Percentiles rank a stretch among this genome's conserved stretches.
Evolutionary conservation across 2,888 invertebrate species (phyloP).

Genomic region (Bombylius discolor): DNA sequence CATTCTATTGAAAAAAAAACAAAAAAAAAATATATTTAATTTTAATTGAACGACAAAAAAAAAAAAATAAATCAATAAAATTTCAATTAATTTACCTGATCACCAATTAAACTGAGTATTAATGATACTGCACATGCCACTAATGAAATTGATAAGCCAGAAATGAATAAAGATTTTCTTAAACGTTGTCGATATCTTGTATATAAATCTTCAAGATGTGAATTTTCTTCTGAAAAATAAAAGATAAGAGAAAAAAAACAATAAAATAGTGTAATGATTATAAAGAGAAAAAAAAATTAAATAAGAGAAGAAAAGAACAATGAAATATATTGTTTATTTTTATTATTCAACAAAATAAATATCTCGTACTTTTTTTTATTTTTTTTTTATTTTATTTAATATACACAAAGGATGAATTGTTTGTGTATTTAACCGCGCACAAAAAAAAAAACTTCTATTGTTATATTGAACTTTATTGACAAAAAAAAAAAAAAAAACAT

Average conservation of each 20-base stretch:
- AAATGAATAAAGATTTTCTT: slow-evolving; percentile 35
- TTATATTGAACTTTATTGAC: no score
- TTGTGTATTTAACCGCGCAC: no score
- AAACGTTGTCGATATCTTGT: slow-evolving; percentile 36
- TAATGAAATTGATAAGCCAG: slow-evolving; percentile 32
- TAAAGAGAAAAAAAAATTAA: not conserved
- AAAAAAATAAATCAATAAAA: not conserved
- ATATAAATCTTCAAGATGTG: slow-evolving; percentile 36
- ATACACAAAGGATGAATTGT: no score
- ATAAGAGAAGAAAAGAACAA: not conserved
- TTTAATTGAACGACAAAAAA: not conserved
- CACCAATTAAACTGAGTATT: slow-evolving; percentile 27
- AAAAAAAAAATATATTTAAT: slow-evolving; percentile 1
- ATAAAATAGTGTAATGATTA: no score
- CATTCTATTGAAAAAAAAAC: slow-evolving; percentile 17
- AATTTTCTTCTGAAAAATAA: slow-evolving; percentile 30
- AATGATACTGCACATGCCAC: slow-evolving; percentile 33
- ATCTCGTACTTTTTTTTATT: no score
- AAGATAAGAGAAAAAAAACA: not conserved
- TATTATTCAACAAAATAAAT: no score
- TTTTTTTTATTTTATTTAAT: no score
- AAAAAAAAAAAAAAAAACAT: no score
- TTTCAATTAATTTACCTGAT: slow-evolving; percentile 26
- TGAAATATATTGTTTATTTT: no score
- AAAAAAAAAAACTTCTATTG: no score